Evolutionary conservation across 2,113 vertebrate genomes (phyloP).

Genomic region (Equus przewalskii): DNA sequence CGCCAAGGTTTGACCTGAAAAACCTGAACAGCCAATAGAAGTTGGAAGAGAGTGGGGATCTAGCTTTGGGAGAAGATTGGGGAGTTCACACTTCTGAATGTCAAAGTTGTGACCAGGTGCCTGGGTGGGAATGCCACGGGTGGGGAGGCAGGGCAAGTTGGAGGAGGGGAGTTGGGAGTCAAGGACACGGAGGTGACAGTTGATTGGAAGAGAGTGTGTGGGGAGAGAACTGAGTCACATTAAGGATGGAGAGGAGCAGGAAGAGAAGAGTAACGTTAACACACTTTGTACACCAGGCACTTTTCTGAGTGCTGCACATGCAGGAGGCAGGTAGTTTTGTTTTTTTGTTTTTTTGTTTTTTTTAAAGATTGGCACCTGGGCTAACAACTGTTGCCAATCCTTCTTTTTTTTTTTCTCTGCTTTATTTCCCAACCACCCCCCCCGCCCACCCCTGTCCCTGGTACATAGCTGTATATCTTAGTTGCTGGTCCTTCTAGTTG

Average conservation of each 20-base stretch:
- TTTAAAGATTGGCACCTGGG: no score
- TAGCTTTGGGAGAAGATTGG: neutral
- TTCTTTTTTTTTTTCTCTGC: no score
- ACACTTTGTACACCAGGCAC: neutral
- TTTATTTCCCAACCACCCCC: no score
- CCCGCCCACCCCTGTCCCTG: no score
- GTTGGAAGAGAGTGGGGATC: neutral
- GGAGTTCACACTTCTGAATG: neutral
- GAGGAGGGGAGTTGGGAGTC: neutral
- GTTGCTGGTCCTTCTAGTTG: no score
- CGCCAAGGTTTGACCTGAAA: neutral
- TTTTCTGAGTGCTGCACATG: neutral
- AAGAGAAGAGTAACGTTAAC: neutral
- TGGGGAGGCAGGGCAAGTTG: no score
- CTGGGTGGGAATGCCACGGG: neutral
- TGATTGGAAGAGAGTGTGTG: neutral
- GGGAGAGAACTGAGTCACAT: neutral
- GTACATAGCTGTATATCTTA: no score
- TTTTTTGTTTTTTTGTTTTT: no score
- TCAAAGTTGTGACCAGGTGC: neutral
- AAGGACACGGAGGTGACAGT: fast-evolving
- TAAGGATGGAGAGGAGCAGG: neutral
- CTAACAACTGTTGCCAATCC: no score
- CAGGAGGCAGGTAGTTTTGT: neutral
- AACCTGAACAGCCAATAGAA: neutral